phyloP scores from a whole-genome alignment of 2,113 vertebrate species.

The Urocolius indicus region DNA sequence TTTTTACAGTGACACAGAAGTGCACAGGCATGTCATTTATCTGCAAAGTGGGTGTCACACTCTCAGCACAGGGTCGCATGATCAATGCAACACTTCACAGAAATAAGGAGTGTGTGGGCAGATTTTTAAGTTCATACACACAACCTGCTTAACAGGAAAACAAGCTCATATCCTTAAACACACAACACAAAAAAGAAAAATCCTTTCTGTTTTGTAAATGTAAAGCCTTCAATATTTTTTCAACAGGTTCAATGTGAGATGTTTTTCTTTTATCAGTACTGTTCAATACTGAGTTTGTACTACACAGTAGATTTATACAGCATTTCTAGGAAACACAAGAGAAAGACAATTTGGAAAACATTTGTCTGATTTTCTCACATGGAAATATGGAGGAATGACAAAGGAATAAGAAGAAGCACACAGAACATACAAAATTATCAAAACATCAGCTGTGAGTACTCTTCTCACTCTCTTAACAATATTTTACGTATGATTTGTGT shows the following conservation, averaged over 20 bases:
- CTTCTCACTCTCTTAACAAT: neutral
- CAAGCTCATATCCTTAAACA: neutral
- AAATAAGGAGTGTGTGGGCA: neutral
- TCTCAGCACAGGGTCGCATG: neutral
- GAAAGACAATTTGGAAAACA: neutral
- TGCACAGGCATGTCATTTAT: conserved; percentile 18
- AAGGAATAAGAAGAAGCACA: neutral
- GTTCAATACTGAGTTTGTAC: neutral
- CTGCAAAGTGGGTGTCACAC: conserved; percentile 11
- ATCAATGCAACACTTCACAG: neutral
- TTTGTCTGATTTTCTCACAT: neutral
- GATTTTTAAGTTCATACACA: neutral
- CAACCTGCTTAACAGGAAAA: neutral
- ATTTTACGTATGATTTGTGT: neutral
- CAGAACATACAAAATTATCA: neutral
- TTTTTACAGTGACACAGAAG: conserved; percentile 43
- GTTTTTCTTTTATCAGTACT: neutral
- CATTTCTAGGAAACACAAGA: neutral
- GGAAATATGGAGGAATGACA: neutral
- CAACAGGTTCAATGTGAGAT: neutral
- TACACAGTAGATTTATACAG: neutral
- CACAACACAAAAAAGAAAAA: neutral
- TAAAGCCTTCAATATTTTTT: neutral
- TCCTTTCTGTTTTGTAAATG: neutral
- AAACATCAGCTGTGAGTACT: neutral